Evolutionary conservation across 2,113 vertebrate species (phyloP).

Genomic region (Podarcis raffonei): DNA sequence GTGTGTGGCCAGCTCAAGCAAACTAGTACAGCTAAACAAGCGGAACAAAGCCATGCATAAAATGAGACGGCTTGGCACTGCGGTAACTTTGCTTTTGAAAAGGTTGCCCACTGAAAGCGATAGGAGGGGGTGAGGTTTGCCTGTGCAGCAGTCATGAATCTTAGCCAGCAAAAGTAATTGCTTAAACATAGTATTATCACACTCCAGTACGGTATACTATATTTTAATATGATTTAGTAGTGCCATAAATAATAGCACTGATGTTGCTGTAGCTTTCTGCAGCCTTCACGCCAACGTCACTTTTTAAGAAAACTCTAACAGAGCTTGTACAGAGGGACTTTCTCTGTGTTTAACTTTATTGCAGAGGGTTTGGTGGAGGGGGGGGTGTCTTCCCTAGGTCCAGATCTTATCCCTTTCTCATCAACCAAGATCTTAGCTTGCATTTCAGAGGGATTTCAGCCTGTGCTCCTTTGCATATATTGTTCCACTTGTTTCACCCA

Average conservation of each 20-base stretch:
- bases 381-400: neutral
- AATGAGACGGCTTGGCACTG: neutral
- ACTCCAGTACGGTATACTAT: slow-evolving; percentile 9
- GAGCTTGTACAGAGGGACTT: neutral
- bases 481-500: neutral
- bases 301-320: accelerated
- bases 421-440: neutral
- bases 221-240: slow-evolving; percentile 25
- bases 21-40: slow-evolving; percentile 1
- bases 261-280: neutral
- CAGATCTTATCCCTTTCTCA: neutral
- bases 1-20: neutral
- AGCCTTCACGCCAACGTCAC: neutral
- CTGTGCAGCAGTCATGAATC: neutral
- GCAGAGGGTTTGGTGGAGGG: neutral
- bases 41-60: neutral
- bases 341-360: neutral
- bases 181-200: slow-evolving; percentile 23
- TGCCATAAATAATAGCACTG: slow-evolving; percentile 33
- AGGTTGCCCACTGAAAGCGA: neutral
- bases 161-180: slow-evolving; percentile 15
- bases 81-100: slow-evolving; percentile 17
- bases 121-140: neutral
- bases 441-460: neutral
- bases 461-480: neutral